These are phyloP conservation scores for Drosophila lacteicornis DNA, from an alignment of 1,140 invertebrate genomes.

Conservation along the genomic window DNA sequence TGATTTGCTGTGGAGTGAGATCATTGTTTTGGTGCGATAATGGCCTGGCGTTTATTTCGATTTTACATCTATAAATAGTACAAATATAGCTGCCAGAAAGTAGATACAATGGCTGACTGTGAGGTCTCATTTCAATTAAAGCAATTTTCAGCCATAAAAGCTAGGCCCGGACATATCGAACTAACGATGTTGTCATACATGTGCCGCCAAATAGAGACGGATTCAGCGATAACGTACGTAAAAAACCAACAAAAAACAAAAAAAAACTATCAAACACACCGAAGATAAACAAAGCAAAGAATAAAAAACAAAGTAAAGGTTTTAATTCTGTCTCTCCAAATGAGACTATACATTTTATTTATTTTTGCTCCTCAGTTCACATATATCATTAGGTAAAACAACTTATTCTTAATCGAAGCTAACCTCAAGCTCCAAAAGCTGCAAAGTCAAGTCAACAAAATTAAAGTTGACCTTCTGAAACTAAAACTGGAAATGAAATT, in stretches of 20 bases:
- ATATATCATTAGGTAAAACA: constrained; percentile 31
- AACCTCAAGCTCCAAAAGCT: constrained; percentile 24
- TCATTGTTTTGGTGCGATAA: constrained; percentile 28
- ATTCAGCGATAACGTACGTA: constrained; percentile 12
- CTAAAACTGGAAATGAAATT: constrained; percentile 64
- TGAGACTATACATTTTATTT: constrained; percentile 43
- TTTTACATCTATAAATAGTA: constrained; percentile 35
- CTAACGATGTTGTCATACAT: constrained; percentile 62
- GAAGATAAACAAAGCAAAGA: constrained; percentile 23
- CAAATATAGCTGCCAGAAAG: constrained; percentile 2
- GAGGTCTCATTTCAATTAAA: constrained; percentile 40
- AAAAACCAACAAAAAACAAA: constrained; percentile 1
- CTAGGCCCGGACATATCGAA: constrained; percentile 24
- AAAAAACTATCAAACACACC: constrained; percentile 7
- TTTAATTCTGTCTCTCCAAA: constrained; percentile 36
- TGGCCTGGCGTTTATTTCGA: constrained; percentile 17
- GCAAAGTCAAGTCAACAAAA: constrained; percentile 46
- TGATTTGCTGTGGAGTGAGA: constrained; percentile 21
- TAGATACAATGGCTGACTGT: constrained; percentile 12
- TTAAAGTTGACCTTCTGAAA: constrained; percentile 24
- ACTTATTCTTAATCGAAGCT: constrained; percentile 10
- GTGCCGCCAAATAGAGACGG: constrained; percentile 48
- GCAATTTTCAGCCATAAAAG: constrained; percentile 40
- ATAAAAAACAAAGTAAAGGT: constrained; percentile 24
- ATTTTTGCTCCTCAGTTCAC: constrained; percentile 1